Base-by-base conservation (phyloP, 2,797 vertebrate genomes). In the Parambassis ranga region DNA sequence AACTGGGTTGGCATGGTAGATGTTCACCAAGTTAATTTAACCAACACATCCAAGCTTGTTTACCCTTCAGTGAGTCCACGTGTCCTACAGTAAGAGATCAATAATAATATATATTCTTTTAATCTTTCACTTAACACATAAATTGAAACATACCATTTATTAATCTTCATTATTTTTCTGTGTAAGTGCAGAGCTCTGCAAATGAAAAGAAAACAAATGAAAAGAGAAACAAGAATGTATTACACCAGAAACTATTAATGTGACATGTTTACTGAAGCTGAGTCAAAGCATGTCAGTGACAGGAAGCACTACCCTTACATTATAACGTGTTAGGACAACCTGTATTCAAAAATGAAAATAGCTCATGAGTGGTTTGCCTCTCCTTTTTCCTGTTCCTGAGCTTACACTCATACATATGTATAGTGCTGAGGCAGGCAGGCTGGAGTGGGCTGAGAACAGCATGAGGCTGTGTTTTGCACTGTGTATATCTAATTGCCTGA, bases 401-500 rank as follows among this genome's bases (percentile, higher is more conserved):
- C 50, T 47, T 51, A 8, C 33, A 13, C 60, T 86, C 76, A 83
- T 88, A 62, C 76, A 84, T 86, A 80, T 90, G 75, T 75, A 85
- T 82, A 43, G 62, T 67, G 59, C 50, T 75, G 59, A 69, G 56
- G 63, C 65, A 71, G 73, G 55, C 73, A 65, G 55, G 78, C 68
- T 68, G 75, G 60, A 71, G 71, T 77, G 57, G 77, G 68, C 7
- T 71, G 77, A 65, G 67, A 85, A 77, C 79, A 84, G 85, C 74
- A 41, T 75, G 74, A 68, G 24, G 47, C 69, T 70, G 53, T 75
- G 78, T 87, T 81, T 87, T 77, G 56, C 77, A 66, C 81, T 64
- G 66, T 82, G 72, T 82, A 73, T 85, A 62, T 81, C 68, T 89
- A 88, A 90, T 90, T 90, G 81, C 79, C 67, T 69, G 77, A 84